Evolutionary conservation across 2,888 invertebrate genomes (phyloP), one percentile per base, ranked within the genome.

Genomic region (Chironomus riparius): DNA sequence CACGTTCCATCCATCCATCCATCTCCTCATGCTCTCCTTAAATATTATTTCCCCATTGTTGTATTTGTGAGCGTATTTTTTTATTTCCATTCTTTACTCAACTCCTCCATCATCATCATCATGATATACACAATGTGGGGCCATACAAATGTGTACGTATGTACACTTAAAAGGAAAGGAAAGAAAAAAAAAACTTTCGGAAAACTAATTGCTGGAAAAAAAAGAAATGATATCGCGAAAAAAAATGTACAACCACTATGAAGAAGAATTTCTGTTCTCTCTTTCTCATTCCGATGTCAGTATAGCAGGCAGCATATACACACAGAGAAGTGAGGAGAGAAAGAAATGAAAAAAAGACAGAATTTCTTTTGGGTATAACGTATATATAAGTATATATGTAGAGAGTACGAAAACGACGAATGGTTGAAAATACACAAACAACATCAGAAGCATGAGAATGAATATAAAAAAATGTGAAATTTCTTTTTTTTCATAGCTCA

Each of bases 211-310:
- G 76, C 76, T 76, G 76, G 56, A 69, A 76, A 69, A 71, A 74
- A 74, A 74, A 74, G 74, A 74, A 76, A 76, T 76, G 76, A 76
- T 76, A 76, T 76, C 76, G 76, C 76, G 76, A 76, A 76, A 76
- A 75, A 28, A 76, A 68, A 76, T 56, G 48, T 74, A 74, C 74
- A 65, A 74, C 74, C 74, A 74, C 74, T 47, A 74, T 62, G 74
- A 68, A 38, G 74, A 48, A 47, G 38, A 38, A 38, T 10, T 38
- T 38, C 10, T 24, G 22, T 65, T 65, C 65, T 65, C 21, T 38
- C 38, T 7, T 38, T 38, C 38, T 38, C 38, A 38, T 38, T 38
- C 38, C 38, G 38, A 38, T 38, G 38, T 38, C n/a, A n/a, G 38
- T 38, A 10, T 28, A 1, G 5, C 3, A 28, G 5, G 1, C 3